Percentiles rank a stretch among this genome's conserved stretches.
Evolutionary conservation across 2,797 vertebrate genomes (phyloP).

Genomic region (Sciurus carolinensis): DNA sequence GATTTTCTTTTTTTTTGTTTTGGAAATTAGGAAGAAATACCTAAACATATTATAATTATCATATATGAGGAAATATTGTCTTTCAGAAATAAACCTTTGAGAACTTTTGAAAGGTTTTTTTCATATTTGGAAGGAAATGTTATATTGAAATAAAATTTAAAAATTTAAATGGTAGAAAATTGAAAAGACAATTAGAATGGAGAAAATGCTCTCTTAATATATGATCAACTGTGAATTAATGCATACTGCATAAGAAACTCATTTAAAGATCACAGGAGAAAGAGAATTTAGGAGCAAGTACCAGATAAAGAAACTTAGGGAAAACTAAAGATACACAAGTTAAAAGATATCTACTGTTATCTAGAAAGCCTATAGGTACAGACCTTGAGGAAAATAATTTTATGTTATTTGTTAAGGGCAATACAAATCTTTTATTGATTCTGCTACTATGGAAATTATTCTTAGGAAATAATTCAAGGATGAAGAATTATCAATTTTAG

Average conservation of each 20-base stretch:
- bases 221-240: not conserved
- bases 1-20: conserved; percentile 29
- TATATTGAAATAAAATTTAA: conserved; percentile 54
- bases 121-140: conserved; percentile 56
- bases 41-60: conserved; percentile 20
- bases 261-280: conserved; percentile 37
- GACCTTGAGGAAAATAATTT: not conserved
- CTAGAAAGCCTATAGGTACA: no score
- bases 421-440: conserved; percentile 10
- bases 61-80: not conserved
- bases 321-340: no score
- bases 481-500: conserved; percentile 24
- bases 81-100: conserved; percentile 45
- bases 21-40: conserved; percentile 1
- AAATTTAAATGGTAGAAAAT: conserved; percentile 49
- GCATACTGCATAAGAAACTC: not conserved
- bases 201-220: not conserved
- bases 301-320: conserved; percentile 46
- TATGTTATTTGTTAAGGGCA: conserved; percentile 18
- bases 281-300: conserved; percentile 40
- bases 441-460: not conserved
- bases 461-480: conserved; percentile 6
- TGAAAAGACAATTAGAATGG: conserved; percentile 47
- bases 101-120: conserved; percentile 3
- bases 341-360: no score